These are phyloP conservation scores for Scophthalmus maximus DNA, from an alignment of 2,113 vertebrate genomes.

Conservation along the genomic window DNA sequence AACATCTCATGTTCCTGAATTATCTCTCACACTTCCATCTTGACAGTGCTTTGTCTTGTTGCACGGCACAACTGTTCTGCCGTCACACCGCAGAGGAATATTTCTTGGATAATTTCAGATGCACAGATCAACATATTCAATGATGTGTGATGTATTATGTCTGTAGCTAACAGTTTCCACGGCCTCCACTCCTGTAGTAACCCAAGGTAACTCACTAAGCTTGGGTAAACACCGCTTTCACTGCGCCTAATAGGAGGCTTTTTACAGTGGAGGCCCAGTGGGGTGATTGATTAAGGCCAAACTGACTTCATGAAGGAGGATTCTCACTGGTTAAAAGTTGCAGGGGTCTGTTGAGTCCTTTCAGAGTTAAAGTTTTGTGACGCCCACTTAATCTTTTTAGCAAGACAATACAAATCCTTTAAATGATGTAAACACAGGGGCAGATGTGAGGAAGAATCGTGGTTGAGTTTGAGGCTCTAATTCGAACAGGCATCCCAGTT, in stretches of 20 bases:
- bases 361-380: constrained; percentile 57
- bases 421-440: constrained; percentile 55
- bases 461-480: constrained; percentile 7
- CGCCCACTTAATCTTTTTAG: constrained; percentile 66
- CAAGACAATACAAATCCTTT: constrained; percentile 61
- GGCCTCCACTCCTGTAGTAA: constrained; percentile 53
- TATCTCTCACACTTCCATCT: constrained; percentile 32
- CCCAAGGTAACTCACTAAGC: constrained; percentile 61
- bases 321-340: constrained; percentile 53
- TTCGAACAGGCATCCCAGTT: constrained; percentile 4
- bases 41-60: constrained; percentile 28
- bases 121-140: constrained; percentile 7
- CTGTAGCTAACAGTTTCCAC: constrained; percentile 40
- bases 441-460: constrained; percentile 16
- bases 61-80: constrained; percentile 11
- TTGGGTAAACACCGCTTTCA: constrained; percentile 70
- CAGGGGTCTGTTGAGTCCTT: constrained; percentile 47
- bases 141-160: constrained; percentile 29
- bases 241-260: constrained; percentile 58
- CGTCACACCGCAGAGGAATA: not conserved
- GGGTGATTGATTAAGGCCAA: constrained; percentile 64
- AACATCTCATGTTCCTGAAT: constrained; percentile 38
- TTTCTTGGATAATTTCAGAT: constrained; percentile 5
- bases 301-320: constrained; percentile 63
- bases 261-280: constrained; percentile 58